phyloP scores from a whole-genome alignment of 2,888 invertebrate species.

The Slavum lentiscoides region DNA sequence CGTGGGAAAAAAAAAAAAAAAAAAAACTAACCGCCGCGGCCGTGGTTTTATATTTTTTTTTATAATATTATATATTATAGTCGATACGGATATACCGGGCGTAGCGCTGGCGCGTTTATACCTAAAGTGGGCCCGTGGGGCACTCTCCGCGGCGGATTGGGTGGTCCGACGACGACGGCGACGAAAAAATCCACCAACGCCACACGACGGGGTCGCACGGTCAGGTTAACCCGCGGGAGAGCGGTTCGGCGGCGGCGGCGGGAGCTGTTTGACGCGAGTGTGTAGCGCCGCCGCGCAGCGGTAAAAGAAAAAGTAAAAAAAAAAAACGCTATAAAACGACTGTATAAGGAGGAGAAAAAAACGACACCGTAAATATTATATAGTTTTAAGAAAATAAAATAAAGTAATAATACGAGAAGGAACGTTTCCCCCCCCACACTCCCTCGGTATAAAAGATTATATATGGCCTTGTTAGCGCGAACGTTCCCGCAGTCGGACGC shows the following conservation, averaged over 20 bases:
- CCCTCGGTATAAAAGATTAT: too few species aligned
- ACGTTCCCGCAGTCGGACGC: too few species aligned
- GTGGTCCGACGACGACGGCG: constrained; percentile 27
- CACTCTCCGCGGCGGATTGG: constrained; percentile 38
- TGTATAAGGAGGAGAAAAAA: neutral
- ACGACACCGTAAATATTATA: neutral
- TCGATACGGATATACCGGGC: neutral
- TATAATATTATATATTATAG: neutral
- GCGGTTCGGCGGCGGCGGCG: neutral
- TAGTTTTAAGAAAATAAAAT: too few species aligned
- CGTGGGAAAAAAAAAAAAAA: neutral
- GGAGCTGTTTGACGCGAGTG: neutral
- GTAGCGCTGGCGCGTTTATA: constrained; percentile 24
- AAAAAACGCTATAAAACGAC: constrained; percentile 22
- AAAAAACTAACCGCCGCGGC: neutral
- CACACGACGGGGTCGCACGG: neutral
- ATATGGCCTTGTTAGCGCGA: too few species aligned
- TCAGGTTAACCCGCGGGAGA: neutral
- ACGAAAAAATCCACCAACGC: constrained; percentile 33
- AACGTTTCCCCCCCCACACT: too few species aligned
- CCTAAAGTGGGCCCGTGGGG: constrained; percentile 24
- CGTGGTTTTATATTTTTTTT: constrained; percentile 16
- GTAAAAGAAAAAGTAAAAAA: neutral
- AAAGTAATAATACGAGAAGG: too few species aligned
- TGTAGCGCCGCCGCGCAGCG: neutral